Conservation (phyloP, 2,797 vertebrate genomes). For the Phoebastria nigripes region DNA sequence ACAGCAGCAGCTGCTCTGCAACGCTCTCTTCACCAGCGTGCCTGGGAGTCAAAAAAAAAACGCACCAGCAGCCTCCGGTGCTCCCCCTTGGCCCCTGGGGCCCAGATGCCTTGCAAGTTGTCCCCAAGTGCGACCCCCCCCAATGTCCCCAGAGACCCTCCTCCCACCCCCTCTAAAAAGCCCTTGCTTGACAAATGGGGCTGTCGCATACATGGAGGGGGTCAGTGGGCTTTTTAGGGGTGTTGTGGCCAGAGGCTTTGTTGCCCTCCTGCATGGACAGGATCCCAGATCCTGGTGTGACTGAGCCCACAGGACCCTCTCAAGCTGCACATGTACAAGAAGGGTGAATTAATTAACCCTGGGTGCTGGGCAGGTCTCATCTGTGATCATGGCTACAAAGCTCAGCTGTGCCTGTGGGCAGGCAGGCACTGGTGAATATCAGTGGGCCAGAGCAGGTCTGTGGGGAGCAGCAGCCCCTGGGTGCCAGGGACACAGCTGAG, state of each 20-base stretch:
- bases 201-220: background rate
- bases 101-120: background rate
- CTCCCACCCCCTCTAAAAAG: background rate
- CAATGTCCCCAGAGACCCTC: background rate
- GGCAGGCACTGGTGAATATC: background rate
- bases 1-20: constrained; percentile 26
- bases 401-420: background rate
- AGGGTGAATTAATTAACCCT: background rate
- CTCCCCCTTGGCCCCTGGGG: background rate
- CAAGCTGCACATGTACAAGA: background rate
- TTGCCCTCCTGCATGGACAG: background rate
- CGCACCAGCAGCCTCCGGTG: background rate
- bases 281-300: background rate
- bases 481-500: background rate
- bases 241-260: background rate
- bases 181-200: background rate
- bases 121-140: background rate
- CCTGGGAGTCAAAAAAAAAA: background rate
- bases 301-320: background rate
- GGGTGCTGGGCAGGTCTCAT: background rate
- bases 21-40: background rate
- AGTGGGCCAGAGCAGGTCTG: background rate
- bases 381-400: fast-evolving
- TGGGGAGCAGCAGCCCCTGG: background rate
- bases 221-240: background rate